Base-by-base conservation (phyloP, 2,113 vertebrate genomes). In the Charadrius vociferus region DNA sequence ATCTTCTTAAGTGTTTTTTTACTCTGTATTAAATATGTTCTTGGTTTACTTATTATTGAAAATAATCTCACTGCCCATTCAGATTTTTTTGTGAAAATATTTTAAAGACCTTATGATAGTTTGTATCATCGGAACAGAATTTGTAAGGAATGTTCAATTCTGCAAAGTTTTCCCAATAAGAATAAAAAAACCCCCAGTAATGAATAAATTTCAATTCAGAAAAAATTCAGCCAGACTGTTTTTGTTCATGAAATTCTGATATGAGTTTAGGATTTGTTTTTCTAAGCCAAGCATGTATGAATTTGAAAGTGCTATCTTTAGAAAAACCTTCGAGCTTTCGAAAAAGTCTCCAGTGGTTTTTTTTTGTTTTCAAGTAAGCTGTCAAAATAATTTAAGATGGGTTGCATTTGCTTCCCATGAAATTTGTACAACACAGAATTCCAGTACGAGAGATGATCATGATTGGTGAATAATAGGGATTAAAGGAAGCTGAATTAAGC, bases 351-450 rank as follows among this genome's bases (percentile, higher is more conserved):
- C 18, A 12, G 23, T 37, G 19, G 19, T 6, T 18, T 27, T 53
- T 53, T 36, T 20, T 53, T 90, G n/a, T 93, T 95, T 95, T 88
- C 37, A 70, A 50, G n/a, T 37, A 77, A 88, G 23, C 41, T 88
- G 84, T 96, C 86, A 93, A 92, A 92, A 91, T 94, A 95, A 67
- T 78, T 92, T 78, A 21, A 90, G 84, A 71, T 37, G 4, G 72
- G 5, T 67, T 87, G 16, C 16, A 23, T 88, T 96, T 2, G 0
- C 37, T 90, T 92, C 63, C 74, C 32, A 39, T 73, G 32, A 74
- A 83, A 86, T 88, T 39, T 34, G 4, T 52, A 18, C 32, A 86
- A 74, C 22, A 78, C 29, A 59, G 49, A 93, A 86, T 78, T 93
- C 36, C 50, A 70, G 27, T 73, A 59, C 71, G 39, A 88, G 26